Evolutionary conservation across 1,140 invertebrate genomes (phyloP), one percentile per base, ranked within the genome.

Genomic region (Brachionus paranguensis): DNA sequence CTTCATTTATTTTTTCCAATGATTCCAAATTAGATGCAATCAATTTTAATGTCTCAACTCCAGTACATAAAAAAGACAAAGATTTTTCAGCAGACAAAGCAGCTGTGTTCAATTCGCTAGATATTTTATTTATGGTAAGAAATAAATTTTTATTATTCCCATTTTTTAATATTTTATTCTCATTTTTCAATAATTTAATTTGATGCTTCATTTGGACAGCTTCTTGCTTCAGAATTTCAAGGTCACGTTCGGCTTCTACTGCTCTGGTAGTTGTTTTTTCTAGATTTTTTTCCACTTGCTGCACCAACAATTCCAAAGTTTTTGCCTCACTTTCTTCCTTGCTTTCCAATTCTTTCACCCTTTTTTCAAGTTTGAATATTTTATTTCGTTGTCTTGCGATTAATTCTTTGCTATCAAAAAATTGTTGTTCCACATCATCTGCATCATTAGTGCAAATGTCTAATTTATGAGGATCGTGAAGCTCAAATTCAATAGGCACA

Each of bases 21-120:
- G 72, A 76, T 27, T 76, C 72, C n/a, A 76, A 50, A 50, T 76
- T 76, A 8, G 72, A 47, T 27, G 72, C 72, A 20, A 76, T 76
- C 24, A 76, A 14, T 50, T 50, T 76, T 6, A 76, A 47, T 37
- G 43, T 76, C 12, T 76, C 45, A 1, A 76, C 72, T 14, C 72
- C 72, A 50, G 47, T 76, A 47, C 43, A 14, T 24, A 76, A 76
- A 29, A 76, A 76, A 50, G 72, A 53, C 27, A 76, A 50, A 1
- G 72, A 76, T 27, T 50, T 76, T 47, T 53, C 72, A 53, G 72
- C 72, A 24, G 72, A 76, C 11, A 76, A 76, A 27, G 72, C 72
- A 47, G 72, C 72, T 27, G n/a, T 50, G 20, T 76, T 76, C 41
- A 76, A 50, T 17, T 76, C 72, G 7, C 4, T 76, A 5, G 72